A percentile compares a stretch with the other conserved stretches of the same genome.
Evolutionary conservation across 2,888 invertebrate species (phyloP).

Genomic region (Pyrrhia umbra): DNA sequence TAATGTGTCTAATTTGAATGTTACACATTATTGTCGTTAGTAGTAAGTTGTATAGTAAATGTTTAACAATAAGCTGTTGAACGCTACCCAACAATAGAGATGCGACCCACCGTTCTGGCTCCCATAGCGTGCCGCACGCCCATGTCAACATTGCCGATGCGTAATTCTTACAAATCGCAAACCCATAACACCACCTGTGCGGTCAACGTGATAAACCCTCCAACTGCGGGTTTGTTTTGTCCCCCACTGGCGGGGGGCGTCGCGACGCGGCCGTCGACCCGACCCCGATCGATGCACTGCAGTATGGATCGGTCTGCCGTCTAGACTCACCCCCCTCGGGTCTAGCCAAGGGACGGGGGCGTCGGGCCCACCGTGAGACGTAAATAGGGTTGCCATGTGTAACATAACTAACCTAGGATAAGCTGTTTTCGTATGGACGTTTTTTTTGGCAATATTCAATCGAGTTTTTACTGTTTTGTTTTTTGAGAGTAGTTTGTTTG

Average conservation of each 20-base stretch:
- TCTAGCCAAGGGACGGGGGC: constrained; percentile 41
- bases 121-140: constrained; percentile 6
- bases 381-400: constrained; percentile 62
- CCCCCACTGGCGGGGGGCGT: constrained; percentile 69
- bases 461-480: neutral
- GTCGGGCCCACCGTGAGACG: constrained; percentile 61
- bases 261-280: constrained; percentile 77
- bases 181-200: constrained; percentile 73
- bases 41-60: neutral
- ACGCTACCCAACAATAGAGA: neutral
- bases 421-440: constrained; percentile 41
- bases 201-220: constrained; percentile 75
- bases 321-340: constrained; percentile 79
- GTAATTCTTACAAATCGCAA: constrained; percentile 67
- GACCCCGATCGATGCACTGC: constrained; percentile 84
- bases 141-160: constrained; percentile 38
- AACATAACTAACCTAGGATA: constrained; percentile 68
- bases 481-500: neutral
- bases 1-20: too few species aligned
- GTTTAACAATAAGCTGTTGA: neutral
- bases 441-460: constrained; percentile 30
- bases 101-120: neutral
- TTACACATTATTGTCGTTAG: neutral
- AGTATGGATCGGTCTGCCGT: constrained; percentile 88
- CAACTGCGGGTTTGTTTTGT: constrained; percentile 78